phyloP scores from a whole-genome alignment of 2,797 vertebrate species.

The Gephyroberyx darwinii region DNA sequence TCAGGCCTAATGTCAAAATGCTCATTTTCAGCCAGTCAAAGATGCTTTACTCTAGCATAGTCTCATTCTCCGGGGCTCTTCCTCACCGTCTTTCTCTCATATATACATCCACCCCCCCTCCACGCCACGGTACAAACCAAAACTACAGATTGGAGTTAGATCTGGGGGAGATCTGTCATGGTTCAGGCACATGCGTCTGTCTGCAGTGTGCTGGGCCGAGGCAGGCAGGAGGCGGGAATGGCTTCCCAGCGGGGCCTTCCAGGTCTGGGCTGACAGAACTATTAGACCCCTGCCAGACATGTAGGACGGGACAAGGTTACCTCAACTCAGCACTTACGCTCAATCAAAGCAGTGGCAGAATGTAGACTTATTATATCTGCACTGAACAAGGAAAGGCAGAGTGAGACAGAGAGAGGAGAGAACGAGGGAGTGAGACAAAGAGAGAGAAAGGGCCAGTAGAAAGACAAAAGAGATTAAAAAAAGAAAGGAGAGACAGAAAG shows the following conservation, averaged over 20 bases:
- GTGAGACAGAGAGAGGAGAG: conserved; percentile 25
- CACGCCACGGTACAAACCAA: conserved; percentile 20
- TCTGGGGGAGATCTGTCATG: conserved; percentile 51
- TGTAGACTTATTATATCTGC: conserved; percentile 44
- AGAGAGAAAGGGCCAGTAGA: conserved; percentile 26
- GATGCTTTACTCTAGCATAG: conserved; percentile 11
- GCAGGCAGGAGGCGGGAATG: conserved; percentile 4
- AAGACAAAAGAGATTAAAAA: conserved; percentile 1
- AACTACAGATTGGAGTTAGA: conserved; percentile 34
- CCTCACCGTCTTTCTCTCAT: conserved; percentile 27
- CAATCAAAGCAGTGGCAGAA: conserved; percentile 40
- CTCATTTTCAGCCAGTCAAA: conserved; percentile 9
- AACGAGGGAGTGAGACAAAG: conserved; percentile 27
- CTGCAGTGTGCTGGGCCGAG: conserved; percentile 16
- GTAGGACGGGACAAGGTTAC: conserved; percentile 68
- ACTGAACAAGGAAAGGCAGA: conserved; percentile 40
- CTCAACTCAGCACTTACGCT: conserved; percentile 46
- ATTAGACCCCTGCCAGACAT: conserved; percentile 58
- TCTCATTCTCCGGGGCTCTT: conserved; percentile 8
- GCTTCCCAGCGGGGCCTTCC: conserved; percentile 29
- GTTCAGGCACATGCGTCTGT: conserved; percentile 42
- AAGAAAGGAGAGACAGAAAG: background rate
- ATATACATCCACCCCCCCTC: conserved; percentile 8
- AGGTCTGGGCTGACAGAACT: conserved; percentile 65
- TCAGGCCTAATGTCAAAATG: conserved; percentile 14